Percentiles rank a stretch among this genome's conserved stretches.
Evolutionary conservation across 2,888 invertebrate species (phyloP).

Genomic region (Crioceris asparagi): DNA sequence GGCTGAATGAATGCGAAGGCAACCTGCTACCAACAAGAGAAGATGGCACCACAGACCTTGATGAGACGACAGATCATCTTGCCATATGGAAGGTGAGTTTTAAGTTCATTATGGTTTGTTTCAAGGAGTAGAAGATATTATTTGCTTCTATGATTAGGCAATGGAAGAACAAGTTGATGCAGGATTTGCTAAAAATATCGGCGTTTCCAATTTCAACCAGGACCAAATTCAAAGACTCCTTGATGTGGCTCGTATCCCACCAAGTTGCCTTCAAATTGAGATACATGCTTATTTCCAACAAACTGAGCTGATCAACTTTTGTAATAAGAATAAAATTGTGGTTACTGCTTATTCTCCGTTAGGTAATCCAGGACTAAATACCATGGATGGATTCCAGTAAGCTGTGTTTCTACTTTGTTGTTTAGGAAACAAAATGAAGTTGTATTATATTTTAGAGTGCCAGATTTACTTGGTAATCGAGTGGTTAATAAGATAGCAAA

Average conservation of each 20-base stretch:
- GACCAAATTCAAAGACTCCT: conserved; percentile 60
- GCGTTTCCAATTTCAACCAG: conserved; percentile 73
- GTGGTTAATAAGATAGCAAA: conserved; percentile 41
- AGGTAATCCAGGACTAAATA: conserved; percentile 37
- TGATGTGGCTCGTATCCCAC: conserved; percentile 48
- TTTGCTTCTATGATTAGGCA: too few species aligned
- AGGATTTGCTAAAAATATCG: conserved; percentile 62
- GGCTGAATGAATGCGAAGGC: not conserved
- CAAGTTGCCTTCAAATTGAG: conserved; percentile 59
- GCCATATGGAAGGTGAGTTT: conserved; percentile 20
- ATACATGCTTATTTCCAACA: conserved; percentile 72
- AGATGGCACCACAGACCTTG: conserved; percentile 1
- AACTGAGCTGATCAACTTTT: conserved; percentile 48
- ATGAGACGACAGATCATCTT: conserved; percentile 15
- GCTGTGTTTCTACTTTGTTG: not conserved
- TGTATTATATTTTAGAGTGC: conserved; percentile 39
- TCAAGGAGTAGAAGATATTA: too few species aligned
- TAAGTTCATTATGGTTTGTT: not conserved
- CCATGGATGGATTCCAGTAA: not conserved
- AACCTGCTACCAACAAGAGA: not conserved
- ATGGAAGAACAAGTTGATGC: too few species aligned
- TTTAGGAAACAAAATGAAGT: too few species aligned
- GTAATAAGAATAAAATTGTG: conserved; percentile 52
- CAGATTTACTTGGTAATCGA: conserved; percentile 55
- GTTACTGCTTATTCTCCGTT: conserved; percentile 72